phyloP scores from a whole-genome alignment of 1,140 invertebrate species.

The Rhagoletis pomonella region DNA sequence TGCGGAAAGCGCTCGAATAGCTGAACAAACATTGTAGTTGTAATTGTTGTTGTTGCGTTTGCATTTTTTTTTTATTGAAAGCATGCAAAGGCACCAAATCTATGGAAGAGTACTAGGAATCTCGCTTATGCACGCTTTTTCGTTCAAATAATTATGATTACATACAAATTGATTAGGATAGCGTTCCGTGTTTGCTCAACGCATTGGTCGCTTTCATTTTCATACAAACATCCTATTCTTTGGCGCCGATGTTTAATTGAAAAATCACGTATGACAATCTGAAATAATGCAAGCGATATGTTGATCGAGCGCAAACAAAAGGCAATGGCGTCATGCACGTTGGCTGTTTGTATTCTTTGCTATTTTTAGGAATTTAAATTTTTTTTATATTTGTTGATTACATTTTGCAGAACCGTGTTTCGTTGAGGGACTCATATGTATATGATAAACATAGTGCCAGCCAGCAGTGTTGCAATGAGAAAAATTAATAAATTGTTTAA shows the following conservation, averaged over 20 bases:
- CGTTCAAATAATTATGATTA: slow-evolving; percentile 23
- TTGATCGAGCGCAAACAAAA: background rate
- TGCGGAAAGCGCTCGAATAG: background rate
- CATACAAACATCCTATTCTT: background rate
- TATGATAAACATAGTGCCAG: too few species aligned
- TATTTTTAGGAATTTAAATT: background rate
- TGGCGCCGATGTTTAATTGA: background rate
- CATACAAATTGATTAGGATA: background rate
- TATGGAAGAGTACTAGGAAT: too few species aligned
- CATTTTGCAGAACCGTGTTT: background rate
- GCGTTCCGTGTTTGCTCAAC: background rate
- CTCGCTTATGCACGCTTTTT: background rate
- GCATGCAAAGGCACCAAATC: background rate
- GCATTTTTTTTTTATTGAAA: background rate
- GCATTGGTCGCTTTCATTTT: background rate
- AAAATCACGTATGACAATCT: background rate
- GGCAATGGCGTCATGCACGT: background rate
- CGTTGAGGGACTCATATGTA: too few species aligned
- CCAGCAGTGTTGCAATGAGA: too few species aligned
- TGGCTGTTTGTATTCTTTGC: background rate
- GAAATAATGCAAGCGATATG: background rate
- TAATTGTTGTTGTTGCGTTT: too few species aligned
- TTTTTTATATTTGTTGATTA: background rate
- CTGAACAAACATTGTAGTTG: background rate
- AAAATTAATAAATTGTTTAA: too few species aligned